Evolutionary conservation across 2,888 invertebrate species (phyloP).

Genomic region (Ophion ellenae): DNA sequence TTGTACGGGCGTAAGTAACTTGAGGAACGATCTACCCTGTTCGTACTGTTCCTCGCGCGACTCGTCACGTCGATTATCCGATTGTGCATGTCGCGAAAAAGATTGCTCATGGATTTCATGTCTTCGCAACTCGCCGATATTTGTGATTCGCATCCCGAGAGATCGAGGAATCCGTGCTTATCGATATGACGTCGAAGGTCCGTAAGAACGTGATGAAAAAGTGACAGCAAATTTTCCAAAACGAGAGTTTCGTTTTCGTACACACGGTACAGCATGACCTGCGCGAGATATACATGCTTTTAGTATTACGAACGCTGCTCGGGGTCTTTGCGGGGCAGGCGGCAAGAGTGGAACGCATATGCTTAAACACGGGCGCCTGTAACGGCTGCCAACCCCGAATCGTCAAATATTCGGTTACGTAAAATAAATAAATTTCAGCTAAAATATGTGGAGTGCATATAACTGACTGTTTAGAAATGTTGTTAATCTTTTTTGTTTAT

Average conservation of each 20-base stretch:
- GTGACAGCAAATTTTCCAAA: constrained; percentile 72
- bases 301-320: too few species aligned
- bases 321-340: too few species aligned
- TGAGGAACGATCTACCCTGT: constrained; percentile 31
- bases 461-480: too few species aligned
- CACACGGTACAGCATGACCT: constrained; percentile 57
- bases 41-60: constrained; percentile 27
- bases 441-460: too few species aligned
- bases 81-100: constrained; percentile 69
- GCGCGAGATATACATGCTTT: background rate
- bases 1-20: constrained; percentile 23
- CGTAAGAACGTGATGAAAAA: constrained; percentile 70
- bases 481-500: too few species aligned
- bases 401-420: too few species aligned
- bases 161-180: constrained; percentile 66
- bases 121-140: constrained; percentile 74
- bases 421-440: too few species aligned
- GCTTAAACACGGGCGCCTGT: too few species aligned
- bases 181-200: constrained; percentile 68
- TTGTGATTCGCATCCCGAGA: constrained; percentile 72
- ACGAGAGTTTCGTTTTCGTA: constrained; percentile 74
- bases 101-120: constrained; percentile 68
- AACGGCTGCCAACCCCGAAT: too few species aligned
- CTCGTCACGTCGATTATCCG: constrained; percentile 24
- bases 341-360: too few species aligned